These are phyloP conservation scores for Nixonia krombeini DNA, from an alignment of 1,140 invertebrate genomes.

Conservation along the genomic window DNA sequence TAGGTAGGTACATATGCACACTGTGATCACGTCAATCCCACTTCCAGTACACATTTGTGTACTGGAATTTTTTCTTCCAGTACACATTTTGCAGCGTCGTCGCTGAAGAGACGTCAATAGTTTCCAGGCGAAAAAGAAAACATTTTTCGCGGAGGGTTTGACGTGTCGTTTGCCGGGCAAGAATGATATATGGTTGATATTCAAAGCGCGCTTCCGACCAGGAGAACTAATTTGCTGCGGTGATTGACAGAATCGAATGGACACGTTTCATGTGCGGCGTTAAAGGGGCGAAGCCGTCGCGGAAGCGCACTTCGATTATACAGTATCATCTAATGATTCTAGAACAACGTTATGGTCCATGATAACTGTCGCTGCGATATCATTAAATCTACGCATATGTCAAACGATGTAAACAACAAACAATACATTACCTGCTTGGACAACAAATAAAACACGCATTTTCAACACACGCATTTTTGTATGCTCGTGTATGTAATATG, in stretches of 20 bases:
- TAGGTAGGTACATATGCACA: constrained; percentile 4
- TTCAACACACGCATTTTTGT: constrained; percentile 29
- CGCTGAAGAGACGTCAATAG: too few relatives aligned
- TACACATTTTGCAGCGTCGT: too few relatives aligned
- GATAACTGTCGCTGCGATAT: constrained; percentile 32
- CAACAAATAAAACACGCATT: constrained; percentile 25
- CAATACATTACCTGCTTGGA: constrained; percentile 47
- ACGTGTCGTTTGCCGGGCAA: constrained; percentile 12
- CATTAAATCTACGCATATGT: constrained; percentile 39
- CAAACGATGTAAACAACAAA: constrained; percentile 44
- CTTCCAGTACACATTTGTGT: background rate
- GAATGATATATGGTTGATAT: constrained; percentile 12
- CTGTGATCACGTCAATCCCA: constrained; percentile 5
- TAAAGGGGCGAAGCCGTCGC: background rate
- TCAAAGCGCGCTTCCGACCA: constrained; percentile 10
- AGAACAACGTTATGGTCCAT: constrained; percentile 28
- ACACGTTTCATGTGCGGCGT: background rate
- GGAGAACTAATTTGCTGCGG: constrained; percentile 9
- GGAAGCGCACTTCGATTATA: constrained; percentile 9
- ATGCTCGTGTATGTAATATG: constrained; percentile 2
- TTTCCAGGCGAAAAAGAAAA: too few relatives aligned
- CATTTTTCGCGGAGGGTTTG: constrained; percentile 15
- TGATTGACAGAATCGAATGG: background rate
- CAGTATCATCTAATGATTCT: constrained; percentile 23
- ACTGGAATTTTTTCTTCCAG: too few relatives aligned